Conservation (phyloP, 2,888 invertebrate genomes). For the Calliopum simillimum region DNA sequence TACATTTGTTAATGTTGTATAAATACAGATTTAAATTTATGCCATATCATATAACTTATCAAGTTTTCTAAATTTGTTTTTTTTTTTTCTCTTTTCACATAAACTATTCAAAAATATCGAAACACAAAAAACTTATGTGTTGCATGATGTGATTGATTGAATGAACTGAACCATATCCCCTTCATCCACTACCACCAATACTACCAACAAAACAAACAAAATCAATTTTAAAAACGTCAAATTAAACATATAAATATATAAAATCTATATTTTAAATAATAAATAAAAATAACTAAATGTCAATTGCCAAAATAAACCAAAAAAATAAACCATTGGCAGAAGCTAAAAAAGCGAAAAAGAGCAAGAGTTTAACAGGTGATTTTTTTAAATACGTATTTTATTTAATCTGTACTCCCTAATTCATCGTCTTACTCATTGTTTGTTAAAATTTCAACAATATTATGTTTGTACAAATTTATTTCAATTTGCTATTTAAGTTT, state of each 20-base stretch:
- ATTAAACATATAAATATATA: conserved; percentile 40
- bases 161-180: conserved; percentile 43
- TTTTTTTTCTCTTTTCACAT: conserved; percentile 55
- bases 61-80: conserved; percentile 46
- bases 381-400: conserved; percentile 40
- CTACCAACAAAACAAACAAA: conserved; percentile 34
- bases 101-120: conserved; percentile 43
- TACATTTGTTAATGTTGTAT: conserved; percentile 33
- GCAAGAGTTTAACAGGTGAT: conserved; percentile 91
- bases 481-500: conserved; percentile 6
- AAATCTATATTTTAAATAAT: conserved; percentile 19
- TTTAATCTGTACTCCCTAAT: conserved; percentile 36
- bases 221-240: conserved; percentile 34
- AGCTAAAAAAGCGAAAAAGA: conserved; percentile 95
- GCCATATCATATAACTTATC: conserved; percentile 36
- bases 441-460: conserved; percentile 18
- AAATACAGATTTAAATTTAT: conserved; percentile 36
- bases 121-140: conserved; percentile 50
- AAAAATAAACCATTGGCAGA: conserved; percentile 71
- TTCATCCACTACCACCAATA: conserved; percentile 31
- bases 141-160: conserved; percentile 64
- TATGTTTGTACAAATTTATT: conserved; percentile 31
- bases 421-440: conserved; percentile 29
- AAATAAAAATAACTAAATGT: conserved; percentile 6
- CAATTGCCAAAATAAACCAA: conserved; percentile 40